These are phyloP conservation scores for Caenorhabditis becei DNA, from an alignment of 2,888 invertebrate species.

Conservation along the genomic window DNA sequence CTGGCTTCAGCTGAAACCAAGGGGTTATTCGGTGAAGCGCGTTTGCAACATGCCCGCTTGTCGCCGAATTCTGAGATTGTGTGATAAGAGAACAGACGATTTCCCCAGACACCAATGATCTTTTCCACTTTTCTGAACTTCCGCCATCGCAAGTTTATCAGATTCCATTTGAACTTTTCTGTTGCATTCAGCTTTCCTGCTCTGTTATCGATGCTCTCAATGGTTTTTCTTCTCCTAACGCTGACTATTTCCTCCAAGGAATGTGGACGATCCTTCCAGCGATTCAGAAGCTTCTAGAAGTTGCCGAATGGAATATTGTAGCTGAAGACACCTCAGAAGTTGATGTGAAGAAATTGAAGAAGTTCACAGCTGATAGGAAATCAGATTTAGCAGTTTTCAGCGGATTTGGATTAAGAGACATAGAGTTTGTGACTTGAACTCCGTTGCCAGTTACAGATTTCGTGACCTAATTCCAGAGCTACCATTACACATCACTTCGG, in stretches of 20 bases:
- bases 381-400: constrained; percentile 20
- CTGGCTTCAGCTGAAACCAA: too few relatives aligned
- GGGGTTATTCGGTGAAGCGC: too few relatives aligned
- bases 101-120: too few relatives aligned
- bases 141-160: too few relatives aligned
- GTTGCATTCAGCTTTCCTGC: constrained; percentile 31
- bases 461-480: constrained; percentile 85
- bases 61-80: too few relatives aligned
- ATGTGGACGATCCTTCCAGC: constrained; percentile 54
- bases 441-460: not conserved
- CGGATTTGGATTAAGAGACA: constrained; percentile 70
- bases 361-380: not conserved
- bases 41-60: too few relatives aligned
- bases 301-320: constrained; percentile 43
- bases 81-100: too few relatives aligned
- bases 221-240: not conserved
- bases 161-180: constrained; percentile 20
- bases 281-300: constrained; percentile 15
- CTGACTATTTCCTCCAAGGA: constrained; percentile 20
- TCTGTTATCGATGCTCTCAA: constrained; percentile 44
- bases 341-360: constrained; percentile 8
- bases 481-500: constrained; percentile 93
- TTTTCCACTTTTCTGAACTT: too few relatives aligned
- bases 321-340: constrained; percentile 42
- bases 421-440: constrained; percentile 83